Base-by-base conservation (phyloP, 2,888 invertebrate genomes). In the Acrobasis suavella region DNA sequence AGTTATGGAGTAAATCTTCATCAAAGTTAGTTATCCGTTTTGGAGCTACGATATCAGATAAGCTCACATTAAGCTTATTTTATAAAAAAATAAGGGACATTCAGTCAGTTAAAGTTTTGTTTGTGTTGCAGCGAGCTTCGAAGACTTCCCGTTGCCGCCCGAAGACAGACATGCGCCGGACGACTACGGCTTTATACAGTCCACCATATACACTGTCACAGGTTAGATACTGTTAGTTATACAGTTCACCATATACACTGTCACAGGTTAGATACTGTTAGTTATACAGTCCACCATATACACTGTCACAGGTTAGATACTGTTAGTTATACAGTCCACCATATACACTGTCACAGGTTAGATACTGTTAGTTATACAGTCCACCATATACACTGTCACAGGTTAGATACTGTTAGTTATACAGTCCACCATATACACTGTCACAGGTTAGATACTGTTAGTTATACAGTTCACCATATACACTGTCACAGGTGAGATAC, bases 321-420 rank as follows among this genome's bases (percentile, higher is more conserved):
- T 22, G 22, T 92, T 75, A 89, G 22, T 92, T 75, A 89, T 92
- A 65, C 92, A 93, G 72, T 91, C 91, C 22, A 92, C 92, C 1
- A 90, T 92, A 14, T 92, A 92, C 70, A 92, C 91, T 0, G 91
- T 91, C n/a, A 91, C 92, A 0, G 92, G 92, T 92, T 8, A 22
- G 22, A 22, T 3, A 22, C 22, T 22, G 22, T 22, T 22, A 22
- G 22, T 22, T 22, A 22, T 22, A 22, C 22, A 22, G 22, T 22
- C 22, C 22, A 22, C 22, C 22, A 3, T 22, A 22, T 73, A 12
- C 39, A 39, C 10, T 7, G 39, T 39, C 39, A 39, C 39, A 39
- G 39, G 22, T 22, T 1, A 22, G 22, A 22, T 22, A 22, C 22
- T 22, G 22, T 22, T 22, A 22, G 22, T n/a, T n/a, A n/a, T n/a